Evolutionary conservation across 2,113 vertebrate genomes (phyloP).

Genomic region (Tympanuchus pallidicinctus): DNA sequence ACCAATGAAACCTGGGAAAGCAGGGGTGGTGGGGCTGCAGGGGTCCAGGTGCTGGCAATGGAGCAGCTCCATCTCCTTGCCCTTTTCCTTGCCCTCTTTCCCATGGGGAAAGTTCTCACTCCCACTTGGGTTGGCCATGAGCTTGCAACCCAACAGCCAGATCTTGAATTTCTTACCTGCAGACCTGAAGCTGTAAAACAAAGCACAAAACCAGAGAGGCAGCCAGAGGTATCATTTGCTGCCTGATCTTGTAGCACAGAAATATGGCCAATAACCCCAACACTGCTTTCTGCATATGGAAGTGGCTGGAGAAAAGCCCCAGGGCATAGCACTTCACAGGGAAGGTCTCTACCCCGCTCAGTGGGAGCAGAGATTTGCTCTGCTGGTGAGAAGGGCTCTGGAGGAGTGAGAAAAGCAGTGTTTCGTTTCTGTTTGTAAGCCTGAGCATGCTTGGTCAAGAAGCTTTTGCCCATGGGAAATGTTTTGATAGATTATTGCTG

Average conservation of each 20-base stretch:
- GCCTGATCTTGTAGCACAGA: neutral
- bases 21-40: rapidly evolving
- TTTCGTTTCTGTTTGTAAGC: slow-evolving; percentile 32
- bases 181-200: neutral
- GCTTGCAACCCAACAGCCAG: rapidly evolving
- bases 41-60: neutral
- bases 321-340: neutral
- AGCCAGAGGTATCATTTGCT: neutral
- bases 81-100: neutral
- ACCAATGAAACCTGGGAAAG: neutral
- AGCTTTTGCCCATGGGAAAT: slow-evolving; percentile 18
- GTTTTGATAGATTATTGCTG: neutral
- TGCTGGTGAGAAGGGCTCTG: neutral
- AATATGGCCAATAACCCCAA: neutral
- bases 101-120: rapidly evolving
- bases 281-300: neutral
- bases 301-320: neutral
- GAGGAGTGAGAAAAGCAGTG: neutral
- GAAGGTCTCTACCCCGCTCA: neutral
- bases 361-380: neutral
- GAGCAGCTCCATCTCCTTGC: neutral
- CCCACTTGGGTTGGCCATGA: neutral
- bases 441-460: neutral
- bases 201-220: neutral
- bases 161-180: neutral